Conservation (phyloP, 2,113 vertebrate species). For the Diadophis punctatus region DNA sequence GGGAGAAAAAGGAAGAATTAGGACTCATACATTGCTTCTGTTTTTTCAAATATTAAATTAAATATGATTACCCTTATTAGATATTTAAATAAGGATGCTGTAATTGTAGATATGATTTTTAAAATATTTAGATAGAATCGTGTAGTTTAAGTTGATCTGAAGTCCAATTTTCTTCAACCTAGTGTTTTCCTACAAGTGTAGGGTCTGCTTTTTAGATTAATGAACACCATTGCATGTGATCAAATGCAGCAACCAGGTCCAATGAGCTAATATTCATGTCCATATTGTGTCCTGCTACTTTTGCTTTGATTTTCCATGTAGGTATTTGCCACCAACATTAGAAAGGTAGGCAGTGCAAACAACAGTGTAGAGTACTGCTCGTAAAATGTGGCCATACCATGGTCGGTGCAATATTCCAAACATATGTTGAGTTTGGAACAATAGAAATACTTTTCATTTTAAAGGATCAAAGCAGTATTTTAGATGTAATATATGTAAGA, state of each 20-base stretch:
- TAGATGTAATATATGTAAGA: neutral
- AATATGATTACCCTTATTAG: neutral
- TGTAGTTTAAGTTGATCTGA: neutral
- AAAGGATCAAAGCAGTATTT: neutral
- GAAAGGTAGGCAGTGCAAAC: too few species aligned
- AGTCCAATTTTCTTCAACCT: neutral
- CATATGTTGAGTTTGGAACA: neutral
- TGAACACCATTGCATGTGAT: too few species aligned
- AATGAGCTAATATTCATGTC: too few species aligned
- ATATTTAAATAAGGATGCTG: neutral
- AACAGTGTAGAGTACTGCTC: too few species aligned
- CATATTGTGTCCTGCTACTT: too few species aligned
- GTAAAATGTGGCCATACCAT: too few species aligned
- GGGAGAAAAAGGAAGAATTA: neutral
- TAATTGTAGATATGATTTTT: neutral
- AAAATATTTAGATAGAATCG: neutral
- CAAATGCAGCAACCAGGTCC: too few species aligned
- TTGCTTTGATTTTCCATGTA: too few species aligned
- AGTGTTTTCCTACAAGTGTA: too few species aligned
- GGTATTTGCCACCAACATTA: too few species aligned
- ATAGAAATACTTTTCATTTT: neutral
- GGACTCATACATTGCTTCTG: neutral
- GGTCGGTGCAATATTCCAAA: neutral
- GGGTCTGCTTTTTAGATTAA: too few species aligned
- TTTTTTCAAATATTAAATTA: neutral